Percentiles rank a stretch among this genome's conserved stretches.
Evolutionary conservation across 2,888 invertebrate species (phyloP).

Genomic region (Pyrochroa serraticornis): DNA sequence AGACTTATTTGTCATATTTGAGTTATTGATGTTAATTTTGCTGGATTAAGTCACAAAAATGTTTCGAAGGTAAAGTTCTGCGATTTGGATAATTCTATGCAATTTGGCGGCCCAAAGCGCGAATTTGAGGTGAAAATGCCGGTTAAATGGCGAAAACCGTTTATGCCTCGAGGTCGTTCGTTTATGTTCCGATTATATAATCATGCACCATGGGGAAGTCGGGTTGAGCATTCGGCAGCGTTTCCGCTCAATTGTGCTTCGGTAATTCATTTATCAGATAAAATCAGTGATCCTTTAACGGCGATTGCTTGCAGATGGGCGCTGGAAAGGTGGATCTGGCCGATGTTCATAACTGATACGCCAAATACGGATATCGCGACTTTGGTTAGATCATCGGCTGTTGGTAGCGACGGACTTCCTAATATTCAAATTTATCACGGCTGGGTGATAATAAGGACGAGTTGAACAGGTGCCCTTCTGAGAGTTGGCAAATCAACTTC

Average conservation of each 20-base stretch:
- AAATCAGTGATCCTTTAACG: slow-evolving; percentile 18
- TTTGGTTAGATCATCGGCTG: slow-evolving; percentile 7
- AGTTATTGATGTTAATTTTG: no score
- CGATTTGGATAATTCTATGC: not conserved
- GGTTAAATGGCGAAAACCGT: not conserved
- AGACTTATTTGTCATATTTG: no score
- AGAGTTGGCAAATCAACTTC: no score
- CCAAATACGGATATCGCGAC: not conserved
- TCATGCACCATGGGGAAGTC: not conserved
- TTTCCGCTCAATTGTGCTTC: slow-evolving; percentile 17
- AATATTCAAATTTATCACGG: no score
- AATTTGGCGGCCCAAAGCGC: no score
- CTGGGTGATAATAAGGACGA: no score
- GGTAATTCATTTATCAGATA: slow-evolving; percentile 19
- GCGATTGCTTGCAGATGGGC: slow-evolving; percentile 18
- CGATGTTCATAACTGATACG: slow-evolving; percentile 4
- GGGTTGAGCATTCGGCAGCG: slow-evolving; percentile 4
- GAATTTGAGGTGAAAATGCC: no score
- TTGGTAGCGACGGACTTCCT: no score
- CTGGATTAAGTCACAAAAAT: no score
- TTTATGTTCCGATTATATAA: slow-evolving; percentile 1
- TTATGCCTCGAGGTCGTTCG: not conserved
- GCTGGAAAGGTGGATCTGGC: slow-evolving; percentile 14
- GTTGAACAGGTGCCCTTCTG: no score
- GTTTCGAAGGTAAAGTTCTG: no score